Percentiles rank a stretch among this genome's conserved stretches.
phyloP scores from a whole-genome alignment of 2,888 invertebrate genomes.

The Drosophila subquinaria region DNA sequence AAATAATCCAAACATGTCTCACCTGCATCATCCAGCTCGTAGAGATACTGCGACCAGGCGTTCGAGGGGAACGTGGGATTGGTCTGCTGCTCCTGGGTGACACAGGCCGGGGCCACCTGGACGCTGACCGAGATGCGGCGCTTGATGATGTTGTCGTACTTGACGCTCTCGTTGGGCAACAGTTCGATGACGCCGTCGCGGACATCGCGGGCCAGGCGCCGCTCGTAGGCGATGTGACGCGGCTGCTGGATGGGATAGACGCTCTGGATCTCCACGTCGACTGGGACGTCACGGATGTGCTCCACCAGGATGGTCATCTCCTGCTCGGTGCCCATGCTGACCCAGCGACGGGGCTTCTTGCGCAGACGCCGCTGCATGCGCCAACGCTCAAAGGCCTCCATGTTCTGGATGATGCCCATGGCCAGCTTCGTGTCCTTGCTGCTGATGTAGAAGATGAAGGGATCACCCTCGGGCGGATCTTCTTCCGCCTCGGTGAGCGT shows the following conservation, averaged over 20 bases:
- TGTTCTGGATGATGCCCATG: conserved; percentile 86
- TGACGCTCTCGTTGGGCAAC: conserved; percentile 86
- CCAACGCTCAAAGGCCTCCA: conserved; percentile 86
- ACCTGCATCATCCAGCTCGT: conserved; percentile 84
- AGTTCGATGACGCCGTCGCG: conserved; percentile 91
- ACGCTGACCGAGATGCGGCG: conserved; percentile 87
- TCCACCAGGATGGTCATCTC: conserved; percentile 88
- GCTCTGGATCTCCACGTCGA: conserved; percentile 89
- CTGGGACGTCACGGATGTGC: conserved; percentile 87
- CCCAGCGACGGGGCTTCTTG: conserved; percentile 88
- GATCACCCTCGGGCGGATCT: conserved; percentile 88
- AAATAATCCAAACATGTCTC: not conserved
- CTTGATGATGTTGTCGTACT: conserved; percentile 87
- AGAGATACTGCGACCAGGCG: conserved; percentile 89
- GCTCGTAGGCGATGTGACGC: conserved; percentile 86
- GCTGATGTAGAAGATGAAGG: conserved; percentile 90
- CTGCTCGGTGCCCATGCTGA: conserved; percentile 88
- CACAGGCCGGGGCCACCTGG: conserved; percentile 87
- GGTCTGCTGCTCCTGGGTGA: conserved; percentile 88
- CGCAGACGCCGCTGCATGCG: conserved; percentile 87
- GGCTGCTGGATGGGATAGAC: conserved; percentile 87
- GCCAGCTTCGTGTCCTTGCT: conserved; percentile 85
- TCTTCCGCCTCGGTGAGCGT: conserved; percentile 86
- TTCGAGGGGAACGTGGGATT: conserved; percentile 89
- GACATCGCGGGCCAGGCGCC: conserved; percentile 87